Evolutionary conservation across 2,113 vertebrate species (phyloP).

Genomic region (Festucalex cinctus): DNA sequence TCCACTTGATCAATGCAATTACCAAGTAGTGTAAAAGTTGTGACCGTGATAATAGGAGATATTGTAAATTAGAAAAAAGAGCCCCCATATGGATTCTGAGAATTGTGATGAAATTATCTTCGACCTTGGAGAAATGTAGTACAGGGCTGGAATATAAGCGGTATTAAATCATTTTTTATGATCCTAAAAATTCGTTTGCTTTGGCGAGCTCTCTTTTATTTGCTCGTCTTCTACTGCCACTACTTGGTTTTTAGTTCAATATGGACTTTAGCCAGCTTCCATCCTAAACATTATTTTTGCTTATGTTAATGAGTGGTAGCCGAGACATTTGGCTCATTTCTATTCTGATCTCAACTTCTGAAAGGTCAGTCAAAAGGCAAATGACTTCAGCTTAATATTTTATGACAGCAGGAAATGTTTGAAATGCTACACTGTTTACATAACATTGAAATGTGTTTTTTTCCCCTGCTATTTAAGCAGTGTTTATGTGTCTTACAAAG

Average conservation of each 20-base stretch:
- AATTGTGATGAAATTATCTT: neutral
- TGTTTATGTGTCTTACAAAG: neutral
- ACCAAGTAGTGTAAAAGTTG: neutral
- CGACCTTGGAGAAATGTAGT: neutral
- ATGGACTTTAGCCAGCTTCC: neutral
- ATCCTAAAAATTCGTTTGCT: neutral
- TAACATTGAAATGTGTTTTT: neutral
- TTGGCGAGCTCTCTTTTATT: neutral
- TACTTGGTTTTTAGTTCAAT: neutral
- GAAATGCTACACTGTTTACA: neutral
- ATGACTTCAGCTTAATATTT: conserved; percentile 3
- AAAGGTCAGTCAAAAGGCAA: conserved; percentile 34
- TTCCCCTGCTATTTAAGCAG: neutral
- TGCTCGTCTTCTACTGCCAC: neutral
- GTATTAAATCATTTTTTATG: neutral
- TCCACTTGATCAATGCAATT: conserved; percentile 17
- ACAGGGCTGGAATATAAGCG: neutral
- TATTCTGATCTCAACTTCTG: conserved; percentile 20
- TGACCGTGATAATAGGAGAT: conserved; percentile 3
- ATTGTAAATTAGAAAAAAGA: conserved; percentile 13
- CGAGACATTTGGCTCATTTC: conserved; percentile 11
- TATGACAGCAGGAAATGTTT: neutral
- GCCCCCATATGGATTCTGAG: neutral
- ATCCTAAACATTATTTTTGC: neutral
- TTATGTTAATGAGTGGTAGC: neutral